Conservation (phyloP, 2,113 vertebrate genomes). For the Notarius lentiginosus region DNA sequence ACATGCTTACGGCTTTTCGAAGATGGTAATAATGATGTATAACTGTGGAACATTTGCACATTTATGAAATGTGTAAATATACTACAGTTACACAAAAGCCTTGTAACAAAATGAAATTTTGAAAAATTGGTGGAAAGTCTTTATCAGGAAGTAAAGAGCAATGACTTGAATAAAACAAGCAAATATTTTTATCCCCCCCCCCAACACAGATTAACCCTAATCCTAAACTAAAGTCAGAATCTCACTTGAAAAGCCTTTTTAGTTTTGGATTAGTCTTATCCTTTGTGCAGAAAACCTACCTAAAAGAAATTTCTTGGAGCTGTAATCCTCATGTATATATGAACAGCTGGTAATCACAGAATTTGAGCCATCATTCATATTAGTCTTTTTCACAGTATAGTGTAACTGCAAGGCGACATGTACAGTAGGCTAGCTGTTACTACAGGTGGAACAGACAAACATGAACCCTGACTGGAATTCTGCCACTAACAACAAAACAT, state of each 20-base stretch:
- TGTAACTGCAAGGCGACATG: conserved; percentile 28
- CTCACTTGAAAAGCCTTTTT: background rate
- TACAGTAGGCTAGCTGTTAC: conserved; percentile 16
- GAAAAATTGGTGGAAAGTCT: conserved; percentile 30
- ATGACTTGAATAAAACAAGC: conserved; percentile 1
- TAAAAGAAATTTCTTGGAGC: conserved; percentile 4
- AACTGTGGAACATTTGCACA: conserved; percentile 26
- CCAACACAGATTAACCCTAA: background rate
- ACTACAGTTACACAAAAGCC: background rate
- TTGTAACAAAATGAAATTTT: background rate
- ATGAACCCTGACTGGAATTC: conserved; percentile 31
- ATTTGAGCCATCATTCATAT: conserved; percentile 25
- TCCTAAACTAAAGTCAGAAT: background rate
- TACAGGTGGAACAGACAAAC: conserved; percentile 36
- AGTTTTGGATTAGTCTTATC: background rate
- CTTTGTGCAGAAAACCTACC: background rate
- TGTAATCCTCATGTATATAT: background rate
- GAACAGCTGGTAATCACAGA: background rate
- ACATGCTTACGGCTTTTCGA: background rate
- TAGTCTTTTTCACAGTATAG: conserved; percentile 35
- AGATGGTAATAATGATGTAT: background rate
- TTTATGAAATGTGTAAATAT: conserved; percentile 18
- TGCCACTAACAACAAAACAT: conserved; percentile 16
- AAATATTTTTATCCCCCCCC: no score
- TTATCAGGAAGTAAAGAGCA: background rate